phyloP scores from a whole-genome alignment of 1,140 invertebrate genomes.

The Hermetia illucens region DNA sequence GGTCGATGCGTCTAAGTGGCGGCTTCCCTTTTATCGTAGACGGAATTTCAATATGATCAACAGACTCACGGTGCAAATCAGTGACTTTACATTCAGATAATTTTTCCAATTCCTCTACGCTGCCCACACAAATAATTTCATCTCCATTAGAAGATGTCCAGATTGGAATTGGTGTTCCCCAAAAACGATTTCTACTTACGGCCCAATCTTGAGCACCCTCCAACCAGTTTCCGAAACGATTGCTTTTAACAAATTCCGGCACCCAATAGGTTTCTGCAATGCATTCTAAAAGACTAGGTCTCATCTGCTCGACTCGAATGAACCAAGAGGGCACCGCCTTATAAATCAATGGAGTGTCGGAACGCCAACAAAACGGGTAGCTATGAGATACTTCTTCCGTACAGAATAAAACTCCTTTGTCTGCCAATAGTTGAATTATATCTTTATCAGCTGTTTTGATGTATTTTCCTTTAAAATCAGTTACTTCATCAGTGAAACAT shows the following conservation, averaged over 20 bases:
- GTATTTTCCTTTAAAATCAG: slow-evolving; percentile 48
- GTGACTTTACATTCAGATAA: slow-evolving; percentile 64
- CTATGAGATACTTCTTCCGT: slow-evolving; percentile 57
- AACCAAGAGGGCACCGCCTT: slow-evolving; percentile 91
- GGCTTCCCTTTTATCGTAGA: slow-evolving; percentile 64
- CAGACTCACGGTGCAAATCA: slow-evolving; percentile 85
- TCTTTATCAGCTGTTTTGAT: slow-evolving; percentile 43
- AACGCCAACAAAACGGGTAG: slow-evolving; percentile 96
- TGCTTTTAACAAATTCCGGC: slow-evolving; percentile 33
- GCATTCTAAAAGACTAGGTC: slow-evolving; percentile 55
- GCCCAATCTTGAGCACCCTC: slow-evolving; percentile 82
- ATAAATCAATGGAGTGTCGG: slow-evolving; percentile 81
- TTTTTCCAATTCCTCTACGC: slow-evolving; percentile 72
- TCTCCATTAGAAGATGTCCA: slow-evolving; percentile 87
- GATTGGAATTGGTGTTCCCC: slow-evolving; percentile 91
- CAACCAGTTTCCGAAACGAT: slow-evolving; percentile 38
- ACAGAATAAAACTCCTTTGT: slow-evolving; percentile 47
- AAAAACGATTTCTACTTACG: slow-evolving; percentile 83
- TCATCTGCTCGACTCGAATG: slow-evolving; percentile 67
- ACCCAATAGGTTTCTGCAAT: slow-evolving; percentile 10
- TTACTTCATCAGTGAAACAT: slow-evolving; percentile 47
- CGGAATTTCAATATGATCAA: slow-evolving; percentile 85
- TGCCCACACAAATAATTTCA: slow-evolving; percentile 86
- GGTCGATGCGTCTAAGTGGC: slow-evolving; percentile 62
- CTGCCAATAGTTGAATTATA: slow-evolving; percentile 34